These are phyloP conservation scores for Lucifuga dentata DNA, from an alignment of 2,113 vertebrate genomes.

Conservation along the genomic window DNA sequence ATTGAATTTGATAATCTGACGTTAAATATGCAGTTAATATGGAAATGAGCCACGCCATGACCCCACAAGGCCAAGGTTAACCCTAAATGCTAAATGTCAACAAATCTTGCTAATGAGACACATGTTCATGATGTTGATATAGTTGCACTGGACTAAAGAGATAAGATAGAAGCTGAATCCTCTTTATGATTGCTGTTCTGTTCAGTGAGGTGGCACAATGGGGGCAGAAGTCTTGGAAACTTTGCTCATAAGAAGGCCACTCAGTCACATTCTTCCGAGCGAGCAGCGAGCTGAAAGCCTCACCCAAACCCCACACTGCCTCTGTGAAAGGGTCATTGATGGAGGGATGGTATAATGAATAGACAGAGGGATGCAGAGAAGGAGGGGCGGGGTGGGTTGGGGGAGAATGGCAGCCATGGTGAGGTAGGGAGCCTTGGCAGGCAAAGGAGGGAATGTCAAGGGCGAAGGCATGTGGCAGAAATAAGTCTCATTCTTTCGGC, in stretches of 20 bases:
- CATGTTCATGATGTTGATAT: neutral
- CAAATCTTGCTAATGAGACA: too few relatives aligned
- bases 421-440: slow-evolving; percentile 51
- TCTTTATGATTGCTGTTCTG: neutral
- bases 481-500: slow-evolving; percentile 15
- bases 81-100: slow-evolving; percentile 11
- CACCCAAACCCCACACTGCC: slow-evolving; percentile 52
- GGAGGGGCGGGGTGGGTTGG: neutral
- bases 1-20: neutral
- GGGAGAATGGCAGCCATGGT: slow-evolving; percentile 61
- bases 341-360: slow-evolving; percentile 72
- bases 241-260: slow-evolving; percentile 33
- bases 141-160: neutral
- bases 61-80: slow-evolving; percentile 17
- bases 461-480: slow-evolving; percentile 54
- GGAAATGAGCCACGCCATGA: neutral
- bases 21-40: slow-evolving; percentile 6
- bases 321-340: slow-evolving; percentile 82
- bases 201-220: slow-evolving; percentile 11
- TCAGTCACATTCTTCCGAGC: slow-evolving; percentile 60
- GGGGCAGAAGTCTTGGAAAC: slow-evolving; percentile 14
- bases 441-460: slow-evolving; percentile 20
- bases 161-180: neutral
- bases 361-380: slow-evolving; percentile 67
- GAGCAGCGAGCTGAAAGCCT: slow-evolving; percentile 32